Conservation (phyloP, 2,113 vertebrate species). For the Calyptommatus sinebrachiatus region DNA sequence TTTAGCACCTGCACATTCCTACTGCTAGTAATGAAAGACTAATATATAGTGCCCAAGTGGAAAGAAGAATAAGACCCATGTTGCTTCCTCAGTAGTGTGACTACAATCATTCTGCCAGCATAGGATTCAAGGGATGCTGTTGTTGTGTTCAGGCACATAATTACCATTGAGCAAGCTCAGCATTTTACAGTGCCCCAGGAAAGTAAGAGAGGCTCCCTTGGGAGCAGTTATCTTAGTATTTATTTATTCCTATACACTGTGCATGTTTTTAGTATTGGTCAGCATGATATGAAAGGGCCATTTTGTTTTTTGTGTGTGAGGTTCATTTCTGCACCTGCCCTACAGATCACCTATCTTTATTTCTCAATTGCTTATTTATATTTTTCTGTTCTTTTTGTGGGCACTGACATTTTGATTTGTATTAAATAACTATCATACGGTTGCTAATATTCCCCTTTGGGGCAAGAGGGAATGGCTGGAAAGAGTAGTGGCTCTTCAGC, state of each 20-base stretch:
- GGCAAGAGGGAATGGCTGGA: too few relatives aligned
- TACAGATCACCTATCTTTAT: neutral
- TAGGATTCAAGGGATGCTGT: neutral
- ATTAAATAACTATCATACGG: neutral
- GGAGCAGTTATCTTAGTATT: too few relatives aligned
- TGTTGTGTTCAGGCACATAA: too few relatives aligned
- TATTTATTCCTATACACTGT: too few relatives aligned
- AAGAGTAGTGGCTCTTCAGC: too few relatives aligned
- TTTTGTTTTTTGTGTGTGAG: too few relatives aligned
- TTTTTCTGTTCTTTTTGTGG: neutral
- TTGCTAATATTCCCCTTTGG: neutral
- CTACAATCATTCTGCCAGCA: neutral
- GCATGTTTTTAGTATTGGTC: too few relatives aligned
- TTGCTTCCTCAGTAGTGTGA: neutral
- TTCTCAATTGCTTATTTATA: neutral
- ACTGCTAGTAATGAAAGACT: slow-evolving; percentile 37
- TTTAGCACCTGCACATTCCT: slow-evolving; percentile 54
- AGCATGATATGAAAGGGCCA: too few relatives aligned
- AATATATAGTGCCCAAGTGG: slow-evolving; percentile 26
- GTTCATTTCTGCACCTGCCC: too few relatives aligned
- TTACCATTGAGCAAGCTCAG: too few relatives aligned
- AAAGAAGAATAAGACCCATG: slow-evolving; percentile 4
- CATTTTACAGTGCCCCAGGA: too few relatives aligned
- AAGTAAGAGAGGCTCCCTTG: too few relatives aligned
- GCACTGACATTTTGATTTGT: neutral